phyloP scores from a whole-genome alignment of 2,113 vertebrate species.

The Dasyornis broadbenti region DNA sequence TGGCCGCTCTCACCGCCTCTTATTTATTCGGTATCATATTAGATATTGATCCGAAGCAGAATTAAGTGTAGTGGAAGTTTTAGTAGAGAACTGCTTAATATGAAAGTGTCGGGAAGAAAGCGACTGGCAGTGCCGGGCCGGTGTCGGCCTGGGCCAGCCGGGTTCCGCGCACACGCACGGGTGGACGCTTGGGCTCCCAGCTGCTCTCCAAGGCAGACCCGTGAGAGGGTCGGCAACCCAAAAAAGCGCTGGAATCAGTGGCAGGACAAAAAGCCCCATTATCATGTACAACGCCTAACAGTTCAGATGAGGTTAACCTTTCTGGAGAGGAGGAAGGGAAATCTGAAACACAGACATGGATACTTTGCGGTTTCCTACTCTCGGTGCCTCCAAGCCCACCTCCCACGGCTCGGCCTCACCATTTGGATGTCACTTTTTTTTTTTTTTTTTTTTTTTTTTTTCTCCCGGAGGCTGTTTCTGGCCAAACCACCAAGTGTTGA shows the following conservation, averaged over 20 bases:
- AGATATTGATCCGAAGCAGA: slow-evolving; percentile 78
- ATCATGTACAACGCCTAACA: not conserved
- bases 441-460: too few relatives aligned
- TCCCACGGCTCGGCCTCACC: slow-evolving; percentile 1
- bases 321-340: slow-evolving; percentile 19
- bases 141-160: not conserved
- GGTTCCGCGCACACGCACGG: not conserved
- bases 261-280: slow-evolving; percentile 14
- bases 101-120: not conserved
- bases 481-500: slow-evolving; percentile 31
- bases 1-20: slow-evolving; percentile 74
- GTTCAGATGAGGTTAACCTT: slow-evolving; percentile 45
- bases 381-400: not conserved
- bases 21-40: slow-evolving; percentile 82
- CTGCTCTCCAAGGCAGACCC: not conserved
- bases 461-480: not conserved
- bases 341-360: slow-evolving; percentile 29
- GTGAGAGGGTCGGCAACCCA: not conserved
- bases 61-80: slow-evolving; percentile 78
- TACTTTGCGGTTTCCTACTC: slow-evolving; percentile 14
- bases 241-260: not conserved
- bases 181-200: not conserved
- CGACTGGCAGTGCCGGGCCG: not conserved
- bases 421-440: not conserved
- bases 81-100: slow-evolving; percentile 45